These are phyloP conservation scores for Smutsia gigantea DNA, from an alignment of 2,797 vertebrate species.

Conservation along the genomic window DNA sequence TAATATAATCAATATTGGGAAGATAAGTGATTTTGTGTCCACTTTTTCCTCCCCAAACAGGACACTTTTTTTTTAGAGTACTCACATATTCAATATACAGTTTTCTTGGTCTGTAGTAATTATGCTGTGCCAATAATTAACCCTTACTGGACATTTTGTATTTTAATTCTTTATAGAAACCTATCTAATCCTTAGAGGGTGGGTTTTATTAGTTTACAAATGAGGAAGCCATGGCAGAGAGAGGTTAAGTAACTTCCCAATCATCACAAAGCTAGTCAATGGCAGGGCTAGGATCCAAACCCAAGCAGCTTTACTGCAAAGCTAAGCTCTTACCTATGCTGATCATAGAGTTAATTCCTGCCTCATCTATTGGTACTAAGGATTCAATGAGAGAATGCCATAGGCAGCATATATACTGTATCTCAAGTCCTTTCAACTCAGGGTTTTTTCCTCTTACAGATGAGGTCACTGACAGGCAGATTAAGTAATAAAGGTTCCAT, in stretches of 20 bases:
- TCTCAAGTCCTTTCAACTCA: background rate
- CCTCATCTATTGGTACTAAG: background rate
- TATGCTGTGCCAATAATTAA: background rate
- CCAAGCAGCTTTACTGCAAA: background rate
- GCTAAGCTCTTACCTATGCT: background rate
- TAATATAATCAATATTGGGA: background rate
- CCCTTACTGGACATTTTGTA: background rate
- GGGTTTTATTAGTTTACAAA: background rate
- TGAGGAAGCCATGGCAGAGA: background rate
- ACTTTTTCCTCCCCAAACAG: background rate
- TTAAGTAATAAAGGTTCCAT: background rate
- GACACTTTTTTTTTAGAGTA: background rate
- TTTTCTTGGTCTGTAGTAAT: constrained; percentile 6
- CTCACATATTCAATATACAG: background rate
- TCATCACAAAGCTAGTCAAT: background rate
- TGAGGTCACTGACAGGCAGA: background rate
- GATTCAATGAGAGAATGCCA: background rate
- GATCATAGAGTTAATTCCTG: background rate
- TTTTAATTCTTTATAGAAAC: background rate
- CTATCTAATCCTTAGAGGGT: background rate
- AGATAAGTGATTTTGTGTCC: background rate
- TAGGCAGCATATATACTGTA: background rate
- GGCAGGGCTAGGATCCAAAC: background rate
- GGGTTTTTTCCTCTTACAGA: background rate
- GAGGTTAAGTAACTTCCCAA: background rate